Base-by-base conservation (phyloP, 2,797 vertebrate species). In the Mormyrops boulengeri region DNA sequence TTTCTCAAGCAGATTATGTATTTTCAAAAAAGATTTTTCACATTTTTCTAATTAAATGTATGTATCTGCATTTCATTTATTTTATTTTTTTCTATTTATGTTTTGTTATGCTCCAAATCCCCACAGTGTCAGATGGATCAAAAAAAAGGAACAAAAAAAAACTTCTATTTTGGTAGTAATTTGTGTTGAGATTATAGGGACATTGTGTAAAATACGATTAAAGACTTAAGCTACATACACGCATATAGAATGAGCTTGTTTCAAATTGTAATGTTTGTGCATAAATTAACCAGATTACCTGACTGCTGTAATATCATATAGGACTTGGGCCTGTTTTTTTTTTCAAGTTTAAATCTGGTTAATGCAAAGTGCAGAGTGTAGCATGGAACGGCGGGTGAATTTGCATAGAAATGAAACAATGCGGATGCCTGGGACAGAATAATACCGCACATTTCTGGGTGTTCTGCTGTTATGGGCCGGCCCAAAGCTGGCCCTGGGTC, bases 201-300 rank as follows among this genome's bases (percentile, higher is more conserved):
- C 88, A 50, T 88, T 90, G 88, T 91, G 88, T 90, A 90, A 88
- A 90, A 53, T 90, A 85, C 90, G 89, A 93, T 92, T 92, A 92
- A 89, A 89, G 91, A 89, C 89, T 92, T 93, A 90, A 87, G 84
- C 87, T 86, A 91, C 89, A 91, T 90, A 90, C 90, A 88, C 57
- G 41, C 88, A 90, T 88, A 89, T 90, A 85, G 86, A 90, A 91
- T 88, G 88, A 91, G 91, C 91, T 92, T 87, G 89, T 91, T 91
- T 92, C 66, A 73, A 77, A 62, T 53, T 62, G 84, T 84, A 55
- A 92, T 91, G 91, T 91, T 92, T 87, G 62, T 90, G 91, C 91
- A 92, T 92, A 92, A 92, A 92, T 93, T 91, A 91, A 89, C 84
- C 77, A 91, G 91, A 93, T 92, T 91, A 91, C 89, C 91, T 52